These are phyloP conservation scores for Propithecus perrieri DNA, from an alignment of 2,797 vertebrate genomes.

Conservation along the genomic window DNA sequence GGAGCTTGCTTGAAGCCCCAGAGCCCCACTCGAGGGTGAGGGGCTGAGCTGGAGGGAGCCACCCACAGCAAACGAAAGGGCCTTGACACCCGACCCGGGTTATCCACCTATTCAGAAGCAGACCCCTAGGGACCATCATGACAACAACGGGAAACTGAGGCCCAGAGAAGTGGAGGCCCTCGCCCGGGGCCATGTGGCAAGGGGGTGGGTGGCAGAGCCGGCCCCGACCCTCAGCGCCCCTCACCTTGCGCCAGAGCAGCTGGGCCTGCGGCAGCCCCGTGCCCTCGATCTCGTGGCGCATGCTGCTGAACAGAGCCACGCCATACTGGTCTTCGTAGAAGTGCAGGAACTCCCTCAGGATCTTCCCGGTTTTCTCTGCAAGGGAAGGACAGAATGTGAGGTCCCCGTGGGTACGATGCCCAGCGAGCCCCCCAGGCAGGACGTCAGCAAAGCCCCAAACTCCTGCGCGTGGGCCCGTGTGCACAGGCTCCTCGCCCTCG, in stretches of 20 bases:
- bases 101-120: neutral
- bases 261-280: conserved; percentile 90
- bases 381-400: neutral
- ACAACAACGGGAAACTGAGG: neutral
- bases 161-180: neutral
- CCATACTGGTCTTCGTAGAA: conserved; percentile 94
- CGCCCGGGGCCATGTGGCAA: neutral
- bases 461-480: neutral
- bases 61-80: neutral
- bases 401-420: accelerated
- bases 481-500: accelerated
- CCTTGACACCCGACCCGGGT: neutral
- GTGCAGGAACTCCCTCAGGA: conserved; percentile 90
- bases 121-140: neutral
- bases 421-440: neutral
- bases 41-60: neutral
- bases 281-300: conserved; percentile 96
- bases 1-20: neutral
- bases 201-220: neutral
- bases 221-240: accelerated
- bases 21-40: neutral
- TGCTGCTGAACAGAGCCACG: conserved; percentile 94
- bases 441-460: neutral
- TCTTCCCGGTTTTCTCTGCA: conserved; percentile 89
- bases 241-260: conserved; percentile 96